Base-by-base conservation (phyloP, 2,888 invertebrate genomes). In the Dynastes maya region DNA sequence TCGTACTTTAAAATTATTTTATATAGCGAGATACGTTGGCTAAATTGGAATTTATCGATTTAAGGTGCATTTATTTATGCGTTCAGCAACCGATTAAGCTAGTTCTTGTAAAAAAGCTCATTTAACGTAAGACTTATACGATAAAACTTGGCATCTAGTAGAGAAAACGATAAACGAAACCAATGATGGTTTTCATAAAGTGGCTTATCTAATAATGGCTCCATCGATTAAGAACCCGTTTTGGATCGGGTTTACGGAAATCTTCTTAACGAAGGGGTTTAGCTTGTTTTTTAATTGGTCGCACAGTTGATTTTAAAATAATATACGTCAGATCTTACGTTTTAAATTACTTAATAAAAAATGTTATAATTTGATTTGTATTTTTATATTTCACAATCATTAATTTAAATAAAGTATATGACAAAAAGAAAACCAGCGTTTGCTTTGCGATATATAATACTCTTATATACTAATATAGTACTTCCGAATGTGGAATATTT, bases 131-230 rank as follows among this genome's bases (percentile, higher is more conserved):
- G 6, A 22, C 16, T 61, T 29, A 61, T 61, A 29, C 61, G 61
- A 29, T 29, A 29, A 61, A 22, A 29, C 11, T 29, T 13, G 29
- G 32, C 29, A 63, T 32, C 32, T 63, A 13, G 13, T 61, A 32
- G 2, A 29, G 32, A 11, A 63, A 32, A 32, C 63, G 51, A 68
- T 51, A 51, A 68, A 51, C 16, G 16, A 40, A 40, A 8, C 11
- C n/a, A 9, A 65, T 16, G 65, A 16, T n/a, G 37, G 16, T 65
- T 55, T 63, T 63, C 32, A 29, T 63, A 27, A 63, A 63, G 3
- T 29, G 27, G 68, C 51, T 68, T 68, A 68, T 68, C 68, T 68
- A 68, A 13, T 68, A 68, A 68, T 51, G 68, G 8, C 51, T n/a
- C 29, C 11, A 4, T 51, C n/a, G 49, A 68, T 68, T 68, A 68